Percentiles rank a stretch among this genome's conserved stretches.
Conservation (phyloP, 2,113 vertebrate species). For the Heterotilapia buettikoferi region DNA sequence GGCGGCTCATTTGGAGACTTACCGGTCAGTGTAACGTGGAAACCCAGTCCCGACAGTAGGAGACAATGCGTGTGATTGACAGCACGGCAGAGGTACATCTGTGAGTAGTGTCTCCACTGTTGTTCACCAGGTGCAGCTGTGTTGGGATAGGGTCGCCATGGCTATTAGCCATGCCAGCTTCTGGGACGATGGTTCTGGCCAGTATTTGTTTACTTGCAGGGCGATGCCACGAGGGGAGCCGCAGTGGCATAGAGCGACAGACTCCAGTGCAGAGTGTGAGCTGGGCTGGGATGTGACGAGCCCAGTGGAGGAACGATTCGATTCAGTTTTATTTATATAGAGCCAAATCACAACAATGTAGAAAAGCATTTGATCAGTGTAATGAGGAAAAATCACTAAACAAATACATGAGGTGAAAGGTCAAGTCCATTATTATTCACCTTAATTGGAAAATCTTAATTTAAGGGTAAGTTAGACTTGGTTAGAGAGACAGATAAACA, state of each 20-base stretch:
- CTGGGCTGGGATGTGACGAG: fast-evolving
- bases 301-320: neutral
- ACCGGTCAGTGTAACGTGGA: fast-evolving
- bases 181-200: fast-evolving
- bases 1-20: fast-evolving
- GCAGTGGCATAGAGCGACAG: neutral
- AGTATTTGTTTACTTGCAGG: neutral
- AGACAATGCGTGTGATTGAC: neutral
- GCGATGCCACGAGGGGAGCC: fast-evolving
- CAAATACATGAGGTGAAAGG: fast-evolving
- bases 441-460: neutral
- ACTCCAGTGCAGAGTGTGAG: neutral
- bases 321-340: neutral
- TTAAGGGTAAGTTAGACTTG: neutral
- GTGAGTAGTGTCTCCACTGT: neutral
- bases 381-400: neutral
- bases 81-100: no score
- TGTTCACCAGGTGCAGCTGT: neutral
- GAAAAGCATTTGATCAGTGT: neutral
- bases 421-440: neutral
- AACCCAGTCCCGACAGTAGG: neutral
- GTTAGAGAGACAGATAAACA: neutral
- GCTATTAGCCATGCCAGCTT: neutral
- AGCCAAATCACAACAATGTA: fast-evolving
- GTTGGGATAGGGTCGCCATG: neutral